These are phyloP conservation scores for Toxotes lorentzi DNA, from an alignment of 2,797 vertebrate species.

Conservation along the genomic window DNA sequence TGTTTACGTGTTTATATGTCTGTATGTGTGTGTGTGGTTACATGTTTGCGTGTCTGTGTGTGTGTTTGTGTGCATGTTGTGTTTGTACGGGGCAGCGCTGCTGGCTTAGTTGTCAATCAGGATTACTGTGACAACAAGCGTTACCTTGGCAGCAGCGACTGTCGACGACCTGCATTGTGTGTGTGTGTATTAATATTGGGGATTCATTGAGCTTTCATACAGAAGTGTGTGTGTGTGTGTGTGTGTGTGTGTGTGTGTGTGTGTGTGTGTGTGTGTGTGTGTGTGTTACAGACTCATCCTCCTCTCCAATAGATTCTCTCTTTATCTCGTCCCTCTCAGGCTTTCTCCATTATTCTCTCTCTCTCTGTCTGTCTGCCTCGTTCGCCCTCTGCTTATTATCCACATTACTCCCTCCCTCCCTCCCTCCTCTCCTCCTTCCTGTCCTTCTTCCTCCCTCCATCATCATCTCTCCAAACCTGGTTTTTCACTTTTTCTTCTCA, in stretches of 20 bases:
- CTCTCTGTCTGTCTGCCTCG: conserved; percentile 33
- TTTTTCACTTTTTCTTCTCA: not conserved
- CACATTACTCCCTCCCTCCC: conserved; percentile 27
- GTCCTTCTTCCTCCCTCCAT: not conserved
- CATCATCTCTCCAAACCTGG: not conserved
- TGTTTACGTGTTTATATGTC: conserved; percentile 1
- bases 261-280: conserved; percentile 39
- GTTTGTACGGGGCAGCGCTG: conserved; percentile 43
- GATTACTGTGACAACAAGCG: conserved; percentile 68
- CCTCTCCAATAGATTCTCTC: conserved; percentile 68
- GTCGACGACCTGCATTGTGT: conserved; percentile 43
- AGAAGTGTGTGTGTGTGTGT: conserved; percentile 30
- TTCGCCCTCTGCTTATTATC: conserved; percentile 63
- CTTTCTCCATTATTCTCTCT: conserved; percentile 69
- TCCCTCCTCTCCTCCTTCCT: not conserved
- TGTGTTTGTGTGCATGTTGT: not conserved
- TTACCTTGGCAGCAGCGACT: conserved; percentile 57
- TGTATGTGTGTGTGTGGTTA: conserved; percentile 4
- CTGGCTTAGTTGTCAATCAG: conserved; percentile 64
- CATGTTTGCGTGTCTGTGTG: conserved; percentile 1
- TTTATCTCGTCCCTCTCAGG: conserved; percentile 74
- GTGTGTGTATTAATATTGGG: conserved; percentile 18
- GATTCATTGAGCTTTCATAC: conserved; percentile 29
- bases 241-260: conserved; percentile 39
- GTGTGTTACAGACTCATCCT: conserved; percentile 48